Percentiles rank a stretch among this genome's conserved stretches.
These are phyloP conservation scores for Rhadina sibilatrix DNA, from an alignment of 2,113 vertebrate genomes.

Conservation along the genomic window DNA sequence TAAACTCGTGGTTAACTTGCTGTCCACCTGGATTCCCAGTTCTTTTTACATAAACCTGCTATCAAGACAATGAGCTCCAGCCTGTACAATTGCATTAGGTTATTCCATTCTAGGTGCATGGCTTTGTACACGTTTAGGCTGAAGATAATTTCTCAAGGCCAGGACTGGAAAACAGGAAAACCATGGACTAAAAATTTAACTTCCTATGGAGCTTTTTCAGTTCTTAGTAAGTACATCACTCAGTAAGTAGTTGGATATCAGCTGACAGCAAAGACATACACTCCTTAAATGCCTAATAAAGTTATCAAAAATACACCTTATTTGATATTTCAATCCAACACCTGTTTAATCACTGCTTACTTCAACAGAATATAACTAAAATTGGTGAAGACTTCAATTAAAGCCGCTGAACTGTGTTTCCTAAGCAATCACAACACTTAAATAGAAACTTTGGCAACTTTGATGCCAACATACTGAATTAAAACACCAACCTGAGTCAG, in stretches of 20 bases:
- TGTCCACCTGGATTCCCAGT: neutral
- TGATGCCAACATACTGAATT: neutral
- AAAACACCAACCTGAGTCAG: neutral
- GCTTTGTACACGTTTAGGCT: neutral
- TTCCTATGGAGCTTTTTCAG: neutral
- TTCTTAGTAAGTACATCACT: neutral
- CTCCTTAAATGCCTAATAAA: neutral
- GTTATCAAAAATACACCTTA: neutral
- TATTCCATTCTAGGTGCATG: neutral
- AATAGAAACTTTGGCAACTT: neutral
- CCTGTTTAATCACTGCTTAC: neutral
- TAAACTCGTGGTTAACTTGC: fast-evolving
- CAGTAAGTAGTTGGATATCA: neutral
- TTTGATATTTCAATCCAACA: neutral
- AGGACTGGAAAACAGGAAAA: neutral
- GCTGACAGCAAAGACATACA: neutral
- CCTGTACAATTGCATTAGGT: neutral
- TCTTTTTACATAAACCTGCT: neutral
- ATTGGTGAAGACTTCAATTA: neutral
- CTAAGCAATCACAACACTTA: neutral
- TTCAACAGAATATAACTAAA: neutral
- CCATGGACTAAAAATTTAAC: neutral
- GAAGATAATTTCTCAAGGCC: neutral
- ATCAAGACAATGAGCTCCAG: neutral
- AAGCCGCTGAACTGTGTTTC: neutral